phyloP scores from a whole-genome alignment of 23 tunicate genomes.

The Ciona savignyi region DNA sequence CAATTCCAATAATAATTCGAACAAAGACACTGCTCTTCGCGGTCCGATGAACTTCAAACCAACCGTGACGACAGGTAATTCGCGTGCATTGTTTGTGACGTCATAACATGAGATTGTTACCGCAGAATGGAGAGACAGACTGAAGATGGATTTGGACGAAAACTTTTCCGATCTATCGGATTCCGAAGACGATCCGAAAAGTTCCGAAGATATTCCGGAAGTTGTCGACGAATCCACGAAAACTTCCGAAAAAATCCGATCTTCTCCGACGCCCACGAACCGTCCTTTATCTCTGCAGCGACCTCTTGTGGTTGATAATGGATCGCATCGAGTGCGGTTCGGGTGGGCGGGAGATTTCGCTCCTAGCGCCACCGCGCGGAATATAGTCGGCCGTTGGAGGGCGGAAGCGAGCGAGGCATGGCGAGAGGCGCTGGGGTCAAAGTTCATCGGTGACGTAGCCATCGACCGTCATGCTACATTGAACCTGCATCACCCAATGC shows the following conservation, averaged over 20 bases:
- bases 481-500: conserved; percentile 22
- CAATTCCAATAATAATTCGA: neutral
- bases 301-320: conserved; percentile 63
- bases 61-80: neutral
- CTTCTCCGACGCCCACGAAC: neutral
- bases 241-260: neutral
- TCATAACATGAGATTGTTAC: neutral
- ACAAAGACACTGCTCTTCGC: neutral
- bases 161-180: conserved; percentile 8
- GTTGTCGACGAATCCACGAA: conserved; percentile 3
- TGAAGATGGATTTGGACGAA: conserved; percentile 24
- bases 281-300: neutral
- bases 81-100: conserved; percentile 5
- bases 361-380: conserved; percentile 29
- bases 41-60: neutral
- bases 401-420: conserved; percentile 81
- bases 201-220: conserved; percentile 16
- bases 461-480: conserved; percentile 37
- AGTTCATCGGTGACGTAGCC: conserved; percentile 67
- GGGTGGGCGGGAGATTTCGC: conserved; percentile 68
- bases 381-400: conserved; percentile 64
- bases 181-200: neutral
- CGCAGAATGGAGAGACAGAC: conserved; percentile 52
- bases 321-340: conserved; percentile 53
- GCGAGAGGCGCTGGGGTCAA: conserved; percentile 50